These are phyloP conservation scores for Romanogobio albipinnatus DNA, from an alignment of 2,113 vertebrate species.

Conservation along the genomic window DNA sequence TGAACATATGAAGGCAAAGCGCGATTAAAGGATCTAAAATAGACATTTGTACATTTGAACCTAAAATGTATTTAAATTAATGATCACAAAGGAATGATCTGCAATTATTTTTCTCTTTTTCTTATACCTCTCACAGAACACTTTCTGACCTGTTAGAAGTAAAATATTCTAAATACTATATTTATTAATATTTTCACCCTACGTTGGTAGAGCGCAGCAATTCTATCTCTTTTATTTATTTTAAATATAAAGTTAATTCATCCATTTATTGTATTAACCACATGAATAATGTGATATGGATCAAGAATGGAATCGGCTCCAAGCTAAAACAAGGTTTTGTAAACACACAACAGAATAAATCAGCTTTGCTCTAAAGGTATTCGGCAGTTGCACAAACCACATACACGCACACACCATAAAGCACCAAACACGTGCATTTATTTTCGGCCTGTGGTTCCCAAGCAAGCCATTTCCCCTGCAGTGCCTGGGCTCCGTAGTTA, in stretches of 20 bases:
- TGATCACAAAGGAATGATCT: neutral
- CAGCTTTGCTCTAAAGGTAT: conserved; percentile 16
- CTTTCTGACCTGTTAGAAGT: neutral
- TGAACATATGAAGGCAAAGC: neutral
- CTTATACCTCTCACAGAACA: neutral
- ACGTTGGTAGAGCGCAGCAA: neutral
- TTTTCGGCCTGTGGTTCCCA: conserved; percentile 16
- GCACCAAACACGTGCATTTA: neutral
- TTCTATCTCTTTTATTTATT: neutral
- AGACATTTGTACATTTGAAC: neutral
- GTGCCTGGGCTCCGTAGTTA: conserved; percentile 66
- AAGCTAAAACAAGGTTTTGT: neutral
- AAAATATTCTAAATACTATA: neutral
- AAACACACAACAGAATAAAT: neutral
- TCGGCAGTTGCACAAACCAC: neutral
- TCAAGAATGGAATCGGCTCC: neutral
- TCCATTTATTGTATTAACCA: neutral
- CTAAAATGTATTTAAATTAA: neutral
- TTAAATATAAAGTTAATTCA: neutral
- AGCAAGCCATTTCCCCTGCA: conserved; percentile 34
- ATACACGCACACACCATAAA: neutral
- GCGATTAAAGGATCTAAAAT: neutral
- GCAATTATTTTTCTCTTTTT: too few species aligned
- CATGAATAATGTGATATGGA: neutral
- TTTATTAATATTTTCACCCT: neutral